phyloP scores from a whole-genome alignment of 2,797 vertebrate species.

The Eospalax fontanierii region DNA sequence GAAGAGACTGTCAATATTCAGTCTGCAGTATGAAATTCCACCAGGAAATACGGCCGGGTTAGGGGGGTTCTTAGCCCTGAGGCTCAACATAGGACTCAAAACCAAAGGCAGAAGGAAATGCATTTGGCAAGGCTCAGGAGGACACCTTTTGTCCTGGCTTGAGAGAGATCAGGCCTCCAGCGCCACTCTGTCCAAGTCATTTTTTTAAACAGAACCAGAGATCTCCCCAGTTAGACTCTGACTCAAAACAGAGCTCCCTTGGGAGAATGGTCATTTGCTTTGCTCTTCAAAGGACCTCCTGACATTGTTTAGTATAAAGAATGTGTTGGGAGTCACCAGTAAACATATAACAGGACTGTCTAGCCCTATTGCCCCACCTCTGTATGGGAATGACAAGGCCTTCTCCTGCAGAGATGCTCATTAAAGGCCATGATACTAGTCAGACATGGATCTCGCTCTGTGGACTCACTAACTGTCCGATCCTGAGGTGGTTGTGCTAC shows the following conservation, averaged over 20 bases:
- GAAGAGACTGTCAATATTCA: constrained; percentile 17
- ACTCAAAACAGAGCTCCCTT: constrained; percentile 29
- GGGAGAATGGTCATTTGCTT: neutral
- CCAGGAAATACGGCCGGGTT: neutral
- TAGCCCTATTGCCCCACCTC: constrained; percentile 13
- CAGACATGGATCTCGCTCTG: neutral
- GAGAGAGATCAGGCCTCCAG: neutral
- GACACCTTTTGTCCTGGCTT: neutral
- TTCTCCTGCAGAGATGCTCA: constrained; percentile 42
- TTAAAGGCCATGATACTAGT: neutral
- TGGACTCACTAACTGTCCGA: neutral
- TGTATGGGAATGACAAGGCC: neutral
- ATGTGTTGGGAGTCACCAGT: constrained; percentile 33
- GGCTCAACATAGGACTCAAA: neutral
- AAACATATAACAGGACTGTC: constrained; percentile 34
- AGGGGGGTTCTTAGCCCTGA: neutral
- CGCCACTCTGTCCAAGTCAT: neutral
- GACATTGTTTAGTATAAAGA: constrained; percentile 51
- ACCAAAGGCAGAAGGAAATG: neutral
- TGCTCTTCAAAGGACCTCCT: constrained; percentile 48
- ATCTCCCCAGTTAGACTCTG: neutral
- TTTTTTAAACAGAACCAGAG: neutral
- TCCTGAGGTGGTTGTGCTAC: neutral
- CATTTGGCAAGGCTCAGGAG: neutral
- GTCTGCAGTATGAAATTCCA: neutral